Evolutionary conservation across 2,888 invertebrate genomes (phyloP).

Genomic region (Leptinotarsa juncta): DNA sequence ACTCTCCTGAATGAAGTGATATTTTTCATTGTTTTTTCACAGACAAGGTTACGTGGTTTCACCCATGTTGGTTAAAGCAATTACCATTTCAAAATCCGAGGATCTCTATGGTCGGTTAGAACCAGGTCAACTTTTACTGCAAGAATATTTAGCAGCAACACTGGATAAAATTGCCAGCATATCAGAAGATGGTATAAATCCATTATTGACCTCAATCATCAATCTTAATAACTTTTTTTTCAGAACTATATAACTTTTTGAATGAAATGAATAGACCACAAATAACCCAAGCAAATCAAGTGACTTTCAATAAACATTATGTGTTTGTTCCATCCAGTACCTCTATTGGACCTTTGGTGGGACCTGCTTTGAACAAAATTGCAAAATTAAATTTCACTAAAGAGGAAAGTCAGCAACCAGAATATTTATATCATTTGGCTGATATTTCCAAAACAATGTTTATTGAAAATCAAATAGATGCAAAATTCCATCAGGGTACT

Average conservation of each 20-base stretch:
- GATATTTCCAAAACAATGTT: slow-evolving; percentile 57
- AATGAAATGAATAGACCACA: slow-evolving; percentile 55
- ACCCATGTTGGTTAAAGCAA: slow-evolving; percentile 66
- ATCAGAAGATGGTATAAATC: slow-evolving; percentile 59
- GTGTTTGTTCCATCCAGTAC: slow-evolving; percentile 60
- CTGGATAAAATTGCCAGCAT: slow-evolving; percentile 69
- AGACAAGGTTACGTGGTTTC: slow-evolving; percentile 69
- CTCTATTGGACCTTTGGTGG: slow-evolving; percentile 57
- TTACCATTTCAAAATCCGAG: slow-evolving; percentile 61
- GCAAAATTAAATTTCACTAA: slow-evolving; percentile 57
- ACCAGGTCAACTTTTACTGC: slow-evolving; percentile 65
- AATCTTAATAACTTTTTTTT: slow-evolving; percentile 26
- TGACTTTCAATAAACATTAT: slow-evolving; percentile 58
- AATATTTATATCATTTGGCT: slow-evolving; percentile 57
- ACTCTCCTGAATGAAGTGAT: too few species aligned
- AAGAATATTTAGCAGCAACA: slow-evolving; percentile 69
- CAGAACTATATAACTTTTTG: slow-evolving; percentile 63
- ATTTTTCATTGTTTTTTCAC: background rate
- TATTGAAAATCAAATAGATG: slow-evolving; percentile 54
- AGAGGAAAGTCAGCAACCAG: slow-evolving; percentile 49
- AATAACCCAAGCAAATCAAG: slow-evolving; percentile 53
- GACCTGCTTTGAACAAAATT: slow-evolving; percentile 57
- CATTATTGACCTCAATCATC: background rate
- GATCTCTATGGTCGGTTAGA: slow-evolving; percentile 65
- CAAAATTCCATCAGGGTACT: slow-evolving; percentile 62